phyloP scores from a whole-genome alignment of 2,113 vertebrate genomes.

The Gobiocypris rarus region DNA sequence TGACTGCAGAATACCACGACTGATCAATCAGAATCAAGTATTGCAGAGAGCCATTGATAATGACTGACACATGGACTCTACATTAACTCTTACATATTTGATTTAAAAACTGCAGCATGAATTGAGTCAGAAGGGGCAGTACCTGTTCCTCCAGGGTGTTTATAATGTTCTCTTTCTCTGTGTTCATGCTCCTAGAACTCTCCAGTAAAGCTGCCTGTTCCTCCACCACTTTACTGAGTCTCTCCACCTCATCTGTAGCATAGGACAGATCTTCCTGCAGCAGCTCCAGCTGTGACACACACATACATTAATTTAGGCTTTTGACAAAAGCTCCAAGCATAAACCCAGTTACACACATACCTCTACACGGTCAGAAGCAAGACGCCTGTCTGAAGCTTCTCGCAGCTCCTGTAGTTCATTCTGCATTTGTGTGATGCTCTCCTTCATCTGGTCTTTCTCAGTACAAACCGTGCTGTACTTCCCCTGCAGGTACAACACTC shows the following conservation, averaged over 20 bases:
- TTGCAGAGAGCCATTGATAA: background rate
- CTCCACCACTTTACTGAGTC: slow-evolving; percentile 84
- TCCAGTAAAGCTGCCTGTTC: slow-evolving; percentile 83
- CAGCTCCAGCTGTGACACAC: slow-evolving; percentile 81
- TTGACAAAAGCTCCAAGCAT: background rate
- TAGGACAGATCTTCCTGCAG: slow-evolving; percentile 88
- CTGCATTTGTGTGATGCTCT: slow-evolving; percentile 74
- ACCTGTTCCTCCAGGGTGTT: slow-evolving; percentile 84
- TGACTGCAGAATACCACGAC: background rate
- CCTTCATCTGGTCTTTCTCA: slow-evolving; percentile 80
- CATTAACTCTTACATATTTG: background rate
- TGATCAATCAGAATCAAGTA: background rate
- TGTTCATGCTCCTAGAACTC: slow-evolving; percentile 77
- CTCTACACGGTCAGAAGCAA: slow-evolving; percentile 86
- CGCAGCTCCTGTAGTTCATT: slow-evolving; percentile 80
- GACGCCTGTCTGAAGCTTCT: slow-evolving; percentile 78
- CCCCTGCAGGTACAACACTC: slow-evolving; percentile 67
- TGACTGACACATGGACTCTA: background rate
- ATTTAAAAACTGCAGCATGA: background rate
- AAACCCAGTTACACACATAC: slow-evolving; percentile 65
- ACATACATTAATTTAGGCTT: slow-evolving; percentile 1
- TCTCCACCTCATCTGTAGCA: slow-evolving; percentile 85
- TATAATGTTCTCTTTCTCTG: slow-evolving; percentile 80
- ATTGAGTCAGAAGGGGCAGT: background rate
- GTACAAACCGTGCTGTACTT: slow-evolving; percentile 80